Evolutionary conservation across 2,113 vertebrate species (phyloP).

Genomic region (human): GRCh38 chrX:132074501-132075000

Average conservation of each 20-base stretch:
- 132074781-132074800: constrained; percentile 77
- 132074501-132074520: constrained; percentile 77
- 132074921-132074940: constrained; percentile 74
- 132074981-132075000: constrained; percentile 70
- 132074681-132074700: constrained; percentile 69
- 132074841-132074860: constrained; percentile 79
- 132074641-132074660: constrained; percentile 71
- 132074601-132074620: constrained; percentile 75
- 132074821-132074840: constrained; percentile 74
- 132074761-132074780: constrained; percentile 82
- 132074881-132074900: constrained; percentile 72
- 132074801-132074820: constrained; percentile 78
- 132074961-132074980: constrained; percentile 77
- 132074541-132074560: constrained; percentile 77
- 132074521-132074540: constrained; percentile 77
- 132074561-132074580: constrained; percentile 66
- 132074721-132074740: constrained; percentile 79
- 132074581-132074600: constrained; percentile 40
- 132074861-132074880: constrained; percentile 83
- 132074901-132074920: constrained; percentile 80
- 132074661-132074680: constrained; percentile 50
- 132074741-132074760: constrained; percentile 81
- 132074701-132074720: constrained; percentile 81
- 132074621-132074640: constrained; percentile 76
- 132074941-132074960: constrained; percentile 59